phyloP scores from a whole-genome alignment of 1,140 invertebrate genomes.

The Maconellicoccus hirsutus region DNA sequence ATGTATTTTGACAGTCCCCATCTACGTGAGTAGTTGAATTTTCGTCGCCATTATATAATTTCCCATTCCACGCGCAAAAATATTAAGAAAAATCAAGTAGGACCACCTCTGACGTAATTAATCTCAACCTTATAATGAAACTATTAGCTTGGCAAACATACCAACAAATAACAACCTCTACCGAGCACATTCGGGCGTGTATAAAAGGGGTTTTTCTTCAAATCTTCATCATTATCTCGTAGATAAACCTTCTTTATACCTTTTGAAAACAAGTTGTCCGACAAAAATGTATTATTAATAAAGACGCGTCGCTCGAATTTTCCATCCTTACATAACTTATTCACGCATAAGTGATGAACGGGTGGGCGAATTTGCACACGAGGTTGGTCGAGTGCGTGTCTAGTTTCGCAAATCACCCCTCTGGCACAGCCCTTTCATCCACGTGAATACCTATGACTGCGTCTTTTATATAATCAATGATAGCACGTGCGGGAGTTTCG shows the following conservation, averaged over 20 bases:
- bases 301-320: neutral
- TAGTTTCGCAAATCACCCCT: neutral
- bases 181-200: neutral
- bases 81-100: neutral
- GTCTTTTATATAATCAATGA: neutral
- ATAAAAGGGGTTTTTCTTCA: neutral
- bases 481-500: neutral
- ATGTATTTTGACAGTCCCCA: too few species aligned
- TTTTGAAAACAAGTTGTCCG: neutral
- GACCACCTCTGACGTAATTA: constrained; percentile 3
- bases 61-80: too few species aligned
- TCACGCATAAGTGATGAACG: neutral
- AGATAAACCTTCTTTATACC: neutral
- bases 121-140: neutral
- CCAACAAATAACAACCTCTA: neutral
- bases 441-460: neutral
- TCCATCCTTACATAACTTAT: neutral
- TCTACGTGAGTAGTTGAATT: too few species aligned
- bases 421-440: neutral
- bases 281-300: neutral
- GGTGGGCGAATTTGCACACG: neutral
- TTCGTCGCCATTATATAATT: too few species aligned
- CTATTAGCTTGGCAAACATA: neutral
- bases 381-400: neutral
- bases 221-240: neutral